Base-by-base conservation (phyloP, 2,888 invertebrate genomes). In the Ophion ellenae region DNA sequence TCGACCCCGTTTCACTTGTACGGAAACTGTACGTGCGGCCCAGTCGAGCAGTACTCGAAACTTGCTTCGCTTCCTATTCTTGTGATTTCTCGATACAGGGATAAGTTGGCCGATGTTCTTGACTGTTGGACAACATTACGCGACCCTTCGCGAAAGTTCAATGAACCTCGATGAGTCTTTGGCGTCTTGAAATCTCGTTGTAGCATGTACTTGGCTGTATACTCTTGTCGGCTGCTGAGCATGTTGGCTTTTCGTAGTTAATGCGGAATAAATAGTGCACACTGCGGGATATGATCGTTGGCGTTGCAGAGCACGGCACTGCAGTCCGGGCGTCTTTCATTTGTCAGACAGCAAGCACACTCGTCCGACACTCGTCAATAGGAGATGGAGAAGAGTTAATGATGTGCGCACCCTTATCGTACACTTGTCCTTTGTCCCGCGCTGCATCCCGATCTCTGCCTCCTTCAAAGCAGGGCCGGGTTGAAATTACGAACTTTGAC, bases 1-100 rank as follows among this genome's bases (percentile, higher is more conserved):
- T 57, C 77, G 74, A 85, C 81, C 78, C 64, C 67, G 81, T 81
- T 85, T 74, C 53, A 63, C 28, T 57, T 64, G 24, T 63, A 47
- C 17, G 64, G 17, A 53, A 59, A 59, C 32, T 24, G 28, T 10
- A 53, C n/a, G 63, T 40, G 24, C 5, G 36, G 63, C 28, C 45
- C 45, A 69, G 53, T 57, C 69, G 17, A 32, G 10, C 74, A 40
- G 47, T 61, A 59, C 61, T 70, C 24, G 64, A 14, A 70, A 71
- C 32, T 47, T 80, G 40, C 57, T 76, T 57, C 36, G 10, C 11
- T 40, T 73, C 36, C 53, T 32, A 73, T 40, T 69, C 36, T 24
- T 9, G 28, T 14, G 61, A 70, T 47, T 57, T 24, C 20, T 53
- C 17, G 17, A 57, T 45, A 4, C 61, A 75, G 47, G n/a, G 28